A percentile compares a stretch with the other conserved stretches of the same genome.
phyloP scores from a whole-genome alignment of 2,888 invertebrate genomes.

The Metacarcinus magister region DNA sequence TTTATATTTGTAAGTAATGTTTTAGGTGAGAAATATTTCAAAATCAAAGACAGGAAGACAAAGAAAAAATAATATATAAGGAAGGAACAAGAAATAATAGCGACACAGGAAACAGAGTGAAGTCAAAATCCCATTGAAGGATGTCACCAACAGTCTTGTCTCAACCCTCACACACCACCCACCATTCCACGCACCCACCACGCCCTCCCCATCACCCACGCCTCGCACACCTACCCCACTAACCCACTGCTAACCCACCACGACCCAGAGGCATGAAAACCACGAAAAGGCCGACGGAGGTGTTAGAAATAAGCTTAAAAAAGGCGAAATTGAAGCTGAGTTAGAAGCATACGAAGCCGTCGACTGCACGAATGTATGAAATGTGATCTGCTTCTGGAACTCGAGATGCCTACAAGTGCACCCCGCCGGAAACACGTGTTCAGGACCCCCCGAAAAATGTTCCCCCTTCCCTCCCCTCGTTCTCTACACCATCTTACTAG shows the following conservation, averaged over 20 bases:
- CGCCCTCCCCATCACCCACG: background rate
- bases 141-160: background rate
- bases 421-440: slow-evolving; percentile 76
- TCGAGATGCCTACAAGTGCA: slow-evolving; percentile 67
- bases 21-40: no score
- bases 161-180: background rate
- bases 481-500: background rate
- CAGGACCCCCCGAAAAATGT: background rate
- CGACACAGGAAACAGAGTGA: background rate
- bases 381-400: slow-evolving; percentile 56
- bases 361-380: slow-evolving; percentile 59
- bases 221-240: background rate
- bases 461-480: background rate
- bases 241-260: background rate
- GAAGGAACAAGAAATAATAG: background rate
- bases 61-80: background rate
- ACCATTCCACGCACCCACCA: background rate
- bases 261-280: background rate
- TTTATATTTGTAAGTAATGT: no score
- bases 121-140: background rate
- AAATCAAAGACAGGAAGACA: background rate
- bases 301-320: background rate
- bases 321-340: background rate
- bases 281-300: background rate
- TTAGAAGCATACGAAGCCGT: background rate